phyloP scores from a whole-genome alignment of 2,888 invertebrate genomes.

The Yponomeuta plumbellus region DNA sequence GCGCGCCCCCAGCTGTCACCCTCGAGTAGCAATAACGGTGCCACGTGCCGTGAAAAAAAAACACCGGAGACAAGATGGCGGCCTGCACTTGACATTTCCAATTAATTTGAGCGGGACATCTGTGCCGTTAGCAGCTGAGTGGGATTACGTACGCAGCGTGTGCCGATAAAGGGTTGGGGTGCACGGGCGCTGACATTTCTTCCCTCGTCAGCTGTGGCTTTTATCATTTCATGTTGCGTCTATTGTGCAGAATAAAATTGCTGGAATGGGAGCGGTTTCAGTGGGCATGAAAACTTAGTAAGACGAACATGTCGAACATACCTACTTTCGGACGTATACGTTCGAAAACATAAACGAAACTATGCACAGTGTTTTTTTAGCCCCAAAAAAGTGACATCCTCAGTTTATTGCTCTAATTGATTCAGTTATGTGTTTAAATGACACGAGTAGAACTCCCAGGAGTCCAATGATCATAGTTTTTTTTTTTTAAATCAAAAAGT shows the following conservation, averaged over 20 bases:
- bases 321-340: too few relatives aligned
- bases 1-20: slow-evolving; percentile 65
- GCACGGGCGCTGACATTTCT: neutral
- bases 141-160: slow-evolving; percentile 50
- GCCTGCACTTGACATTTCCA: slow-evolving; percentile 75
- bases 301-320: too few relatives aligned
- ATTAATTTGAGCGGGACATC: slow-evolving; percentile 75
- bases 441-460: too few relatives aligned
- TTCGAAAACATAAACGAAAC: too few relatives aligned
- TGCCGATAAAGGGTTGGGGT: slow-evolving; percentile 24
- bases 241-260: neutral
- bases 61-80: slow-evolving; percentile 62
- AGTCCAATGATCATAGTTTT: too few relatives aligned
- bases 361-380: too few relatives aligned
- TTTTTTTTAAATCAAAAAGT: too few relatives aligned
- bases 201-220: neutral
- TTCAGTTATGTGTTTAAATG: too few relatives aligned
- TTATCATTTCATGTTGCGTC: neutral
- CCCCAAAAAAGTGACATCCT: too few relatives aligned
- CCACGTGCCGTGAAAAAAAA: slow-evolving; percentile 62
- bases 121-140: slow-evolving; percentile 71
- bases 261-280: neutral
- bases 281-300: too few relatives aligned
- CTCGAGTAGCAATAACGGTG: slow-evolving; percentile 39
- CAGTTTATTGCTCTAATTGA: too few relatives aligned